Conservation (phyloP, 1,140 invertebrate genomes). For the Drosophila seguyi region DNA sequence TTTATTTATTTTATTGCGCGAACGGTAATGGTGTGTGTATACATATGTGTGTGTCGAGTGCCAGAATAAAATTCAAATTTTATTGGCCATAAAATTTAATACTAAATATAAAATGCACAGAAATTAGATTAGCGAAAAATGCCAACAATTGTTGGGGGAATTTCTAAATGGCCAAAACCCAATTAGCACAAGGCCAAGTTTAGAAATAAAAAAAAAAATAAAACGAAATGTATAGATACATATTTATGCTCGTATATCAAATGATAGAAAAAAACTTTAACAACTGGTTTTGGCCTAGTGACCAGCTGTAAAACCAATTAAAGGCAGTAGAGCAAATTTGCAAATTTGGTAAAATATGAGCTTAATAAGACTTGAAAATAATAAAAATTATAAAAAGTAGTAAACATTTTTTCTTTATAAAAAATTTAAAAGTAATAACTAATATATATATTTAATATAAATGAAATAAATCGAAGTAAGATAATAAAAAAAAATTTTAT, state of each 20-base stretch:
- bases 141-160: slow-evolving; percentile 15
- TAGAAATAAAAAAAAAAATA: not conserved
- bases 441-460: no score
- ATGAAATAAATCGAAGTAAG: no score
- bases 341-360: not conserved
- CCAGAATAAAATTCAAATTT: slow-evolving; percentile 39
- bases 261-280: slow-evolving; percentile 37
- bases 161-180: not conserved
- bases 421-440: no score
- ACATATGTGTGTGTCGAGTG: slow-evolving; percentile 16
- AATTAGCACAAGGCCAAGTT: slow-evolving; percentile 16
- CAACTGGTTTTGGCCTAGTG: slow-evolving; percentile 37
- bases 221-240: not conserved
- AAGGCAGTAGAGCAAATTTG: not conserved
- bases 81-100: slow-evolving; percentile 50
- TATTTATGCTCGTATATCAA: slow-evolving; percentile 8
- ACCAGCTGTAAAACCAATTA: slow-evolving; percentile 11
- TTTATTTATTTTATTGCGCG: slow-evolving; percentile 43
- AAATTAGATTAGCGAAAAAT: slow-evolving; percentile 33
- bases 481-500: no score
- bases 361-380: not conserved
- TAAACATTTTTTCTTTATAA: no score
- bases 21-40: slow-evolving; percentile 18
- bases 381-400: no score
- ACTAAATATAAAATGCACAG: slow-evolving; percentile 25